phyloP scores from a whole-genome alignment of 2,797 vertebrate genomes.

The Pangasius macronema region DNA sequence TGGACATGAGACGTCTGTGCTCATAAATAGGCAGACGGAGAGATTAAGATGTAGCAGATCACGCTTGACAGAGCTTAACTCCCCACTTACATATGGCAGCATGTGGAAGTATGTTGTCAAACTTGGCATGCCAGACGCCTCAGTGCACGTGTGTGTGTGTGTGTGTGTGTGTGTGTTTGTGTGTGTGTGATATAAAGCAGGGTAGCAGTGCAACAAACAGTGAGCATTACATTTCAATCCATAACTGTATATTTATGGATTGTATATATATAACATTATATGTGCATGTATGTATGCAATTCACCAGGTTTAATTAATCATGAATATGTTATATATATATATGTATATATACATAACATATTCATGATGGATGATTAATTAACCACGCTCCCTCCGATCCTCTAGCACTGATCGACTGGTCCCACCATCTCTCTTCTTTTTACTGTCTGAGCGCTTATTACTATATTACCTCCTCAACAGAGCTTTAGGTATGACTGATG shows the following conservation, averaged over 20 bases:
- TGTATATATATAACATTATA: too few species aligned
- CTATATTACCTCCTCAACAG: too few species aligned
- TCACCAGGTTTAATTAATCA: too few species aligned
- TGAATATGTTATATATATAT: not conserved
- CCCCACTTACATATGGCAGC: slow-evolving; percentile 42
- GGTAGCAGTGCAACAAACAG: not conserved
- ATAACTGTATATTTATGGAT: too few species aligned
- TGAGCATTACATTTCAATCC: not conserved
- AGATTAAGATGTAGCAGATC: slow-evolving; percentile 54
- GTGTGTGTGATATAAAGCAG: slow-evolving; percentile 1
- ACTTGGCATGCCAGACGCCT: slow-evolving; percentile 7
- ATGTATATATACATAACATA: not conserved
- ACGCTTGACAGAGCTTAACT: slow-evolving; percentile 48
- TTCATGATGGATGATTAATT: too few species aligned
- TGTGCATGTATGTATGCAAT: too few species aligned
- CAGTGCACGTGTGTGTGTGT: not conserved
- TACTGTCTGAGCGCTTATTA: too few species aligned
- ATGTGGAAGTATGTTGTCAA: slow-evolving; percentile 39
- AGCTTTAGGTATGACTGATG: too few species aligned
- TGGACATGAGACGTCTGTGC: slow-evolving; percentile 11
- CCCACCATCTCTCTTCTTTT: too few species aligned
- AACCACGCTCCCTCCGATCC: too few species aligned
- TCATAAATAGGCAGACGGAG: slow-evolving; percentile 37
- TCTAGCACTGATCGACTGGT: too few species aligned
- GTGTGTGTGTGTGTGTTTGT: not conserved